Evolutionary conservation across 2,888 invertebrate species (phyloP).

Genomic region (Isotomurus palustris): DNA sequence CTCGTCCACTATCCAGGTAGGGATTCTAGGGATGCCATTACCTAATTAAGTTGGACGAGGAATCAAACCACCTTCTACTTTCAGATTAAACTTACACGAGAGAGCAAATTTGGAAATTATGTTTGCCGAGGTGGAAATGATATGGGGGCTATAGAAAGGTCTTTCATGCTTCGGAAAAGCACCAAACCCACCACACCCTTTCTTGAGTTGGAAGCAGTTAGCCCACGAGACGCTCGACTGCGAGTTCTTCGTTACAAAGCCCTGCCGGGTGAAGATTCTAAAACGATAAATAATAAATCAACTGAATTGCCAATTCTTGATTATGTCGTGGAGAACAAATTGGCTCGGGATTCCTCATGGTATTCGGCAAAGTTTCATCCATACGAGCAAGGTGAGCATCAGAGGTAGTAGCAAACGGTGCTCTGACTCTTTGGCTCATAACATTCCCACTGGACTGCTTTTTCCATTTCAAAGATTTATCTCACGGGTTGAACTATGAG

Average conservation of each 20-base stretch:
- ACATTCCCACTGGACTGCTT: too few relatives aligned
- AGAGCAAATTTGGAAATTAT: slow-evolving; percentile 28
- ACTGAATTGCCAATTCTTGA: slow-evolving; percentile 29
- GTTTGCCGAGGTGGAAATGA: slow-evolving; percentile 29
- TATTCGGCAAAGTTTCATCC: slow-evolving; percentile 26
- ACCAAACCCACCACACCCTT: slow-evolving; percentile 30
- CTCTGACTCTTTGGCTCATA: too few relatives aligned
- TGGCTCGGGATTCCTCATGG: slow-evolving; percentile 25
- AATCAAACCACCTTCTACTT: too few relatives aligned
- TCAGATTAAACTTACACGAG: slow-evolving; percentile 18
- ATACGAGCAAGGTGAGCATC: slow-evolving; percentile 24
- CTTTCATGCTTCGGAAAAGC: slow-evolving; percentile 24
- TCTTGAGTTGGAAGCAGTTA: slow-evolving; percentile 29
- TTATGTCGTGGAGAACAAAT: slow-evolving; percentile 27
- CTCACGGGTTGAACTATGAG: too few relatives aligned
- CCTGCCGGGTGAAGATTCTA: slow-evolving; percentile 19
- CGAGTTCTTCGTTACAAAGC: slow-evolving; percentile 26
- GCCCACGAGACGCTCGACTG: slow-evolving; percentile 24
- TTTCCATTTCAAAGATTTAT: too few relatives aligned
- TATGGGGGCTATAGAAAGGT: slow-evolving; percentile 22
- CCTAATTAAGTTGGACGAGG: too few relatives aligned
- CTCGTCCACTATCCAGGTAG: slow-evolving; percentile 19
- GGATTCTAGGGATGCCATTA: too few relatives aligned
- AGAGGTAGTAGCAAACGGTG: too few relatives aligned
- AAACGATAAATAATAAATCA: slow-evolving; percentile 1